A percentile compares a stretch with the other conserved stretches of the same genome.
Conservation (phyloP, 1,140 invertebrate genomes). For the Eupeodes corollae region DNA sequence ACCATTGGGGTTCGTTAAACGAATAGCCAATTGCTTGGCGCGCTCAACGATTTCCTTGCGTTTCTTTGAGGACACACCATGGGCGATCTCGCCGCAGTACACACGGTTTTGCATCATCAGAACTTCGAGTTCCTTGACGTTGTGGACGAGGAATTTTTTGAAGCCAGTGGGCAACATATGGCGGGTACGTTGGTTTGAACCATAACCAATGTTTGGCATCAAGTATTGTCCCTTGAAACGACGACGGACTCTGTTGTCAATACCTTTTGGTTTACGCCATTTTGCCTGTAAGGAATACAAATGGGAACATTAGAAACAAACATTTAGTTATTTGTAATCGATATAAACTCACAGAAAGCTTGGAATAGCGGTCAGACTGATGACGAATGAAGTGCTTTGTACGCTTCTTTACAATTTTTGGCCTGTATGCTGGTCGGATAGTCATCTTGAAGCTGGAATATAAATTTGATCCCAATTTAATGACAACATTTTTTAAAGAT, state of each 20-base stretch:
- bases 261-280: constrained; percentile 68
- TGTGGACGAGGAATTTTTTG: constrained; percentile 66
- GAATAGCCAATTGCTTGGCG: constrained; percentile 89
- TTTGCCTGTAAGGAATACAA: constrained; percentile 45
- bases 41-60: constrained; percentile 91
- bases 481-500: not conserved
- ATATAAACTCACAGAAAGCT: constrained; percentile 66
- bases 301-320: not conserved
- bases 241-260: constrained; percentile 97
- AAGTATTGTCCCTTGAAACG: constrained; percentile 97
- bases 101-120: constrained; percentile 97
- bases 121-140: constrained; percentile 79
- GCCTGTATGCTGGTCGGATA: constrained; percentile 76
- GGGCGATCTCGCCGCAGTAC: constrained; percentile 95
- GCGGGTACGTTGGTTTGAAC: constrained; percentile 84
- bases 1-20: constrained; percentile 91
- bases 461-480: not conserved
- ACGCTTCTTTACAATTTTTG: constrained; percentile 88
- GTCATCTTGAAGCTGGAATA: constrained; percentile 52
- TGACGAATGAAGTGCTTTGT: constrained; percentile 94
- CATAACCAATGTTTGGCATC: constrained; percentile 99
- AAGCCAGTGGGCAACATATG: constrained; percentile 97
- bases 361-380: constrained; percentile 93
- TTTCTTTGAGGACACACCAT: constrained; percentile 92
- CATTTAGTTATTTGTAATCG: not conserved